A percentile compares a stretch with the other conserved stretches of the same genome.
phyloP scores from a whole-genome alignment of 2,888 invertebrate genomes.

The Acleris emargana region DNA sequence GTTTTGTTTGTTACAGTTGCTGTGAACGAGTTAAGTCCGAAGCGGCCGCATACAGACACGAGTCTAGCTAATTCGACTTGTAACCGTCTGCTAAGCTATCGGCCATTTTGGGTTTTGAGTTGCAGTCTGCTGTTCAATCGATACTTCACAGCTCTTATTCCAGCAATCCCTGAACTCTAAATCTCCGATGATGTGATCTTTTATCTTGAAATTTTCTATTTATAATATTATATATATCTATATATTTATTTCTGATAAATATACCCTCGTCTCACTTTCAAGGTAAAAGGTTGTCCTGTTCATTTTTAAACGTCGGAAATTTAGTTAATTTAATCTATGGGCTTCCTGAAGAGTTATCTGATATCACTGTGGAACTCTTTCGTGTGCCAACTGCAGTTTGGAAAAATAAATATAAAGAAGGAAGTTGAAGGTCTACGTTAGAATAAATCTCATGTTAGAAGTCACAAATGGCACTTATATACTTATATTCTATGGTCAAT shows the following conservation, averaged over 20 bases:
- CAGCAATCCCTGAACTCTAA: conserved; percentile 11
- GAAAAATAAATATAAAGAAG: background rate
- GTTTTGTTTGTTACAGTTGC: conserved; percentile 63
- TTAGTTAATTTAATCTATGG: background rate
- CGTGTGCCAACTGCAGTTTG: conserved; percentile 7
- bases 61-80: conserved; percentile 63
- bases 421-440: background rate
- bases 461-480: conserved; percentile 3
- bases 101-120: conserved; percentile 56
- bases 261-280: conserved; percentile 68
- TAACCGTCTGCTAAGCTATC: conserved; percentile 46
- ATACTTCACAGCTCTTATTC: conserved; percentile 38
- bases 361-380: background rate
- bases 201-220: conserved; percentile 16
- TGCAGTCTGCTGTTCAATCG: conserved; percentile 51
- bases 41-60: conserved; percentile 68
- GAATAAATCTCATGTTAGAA: background rate
- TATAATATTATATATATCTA: conserved; percentile 34
- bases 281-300: conserved; percentile 66
- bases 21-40: conserved; percentile 75
- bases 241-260: conserved; percentile 21
- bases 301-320: conserved; percentile 40
- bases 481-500: conserved; percentile 29
- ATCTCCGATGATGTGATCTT: background rate
- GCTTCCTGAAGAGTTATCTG: background rate